phyloP scores from a whole-genome alignment of 1,140 invertebrate genomes.

The Dinoponera quadriceps region DNA sequence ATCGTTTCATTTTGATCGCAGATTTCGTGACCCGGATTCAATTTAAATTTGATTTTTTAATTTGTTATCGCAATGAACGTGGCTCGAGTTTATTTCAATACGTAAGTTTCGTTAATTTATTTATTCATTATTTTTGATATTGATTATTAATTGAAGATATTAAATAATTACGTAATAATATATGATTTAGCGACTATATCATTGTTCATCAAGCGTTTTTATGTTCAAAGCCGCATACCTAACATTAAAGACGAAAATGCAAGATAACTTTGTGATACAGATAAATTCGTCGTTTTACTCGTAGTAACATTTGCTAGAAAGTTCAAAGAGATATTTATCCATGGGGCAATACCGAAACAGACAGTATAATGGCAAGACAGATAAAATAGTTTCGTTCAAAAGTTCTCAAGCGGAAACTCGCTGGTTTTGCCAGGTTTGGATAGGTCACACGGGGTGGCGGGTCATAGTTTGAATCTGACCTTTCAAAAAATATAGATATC shows the following conservation, averaged over 20 bases:
- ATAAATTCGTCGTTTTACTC: constrained; percentile 32
- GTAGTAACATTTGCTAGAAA: not conserved
- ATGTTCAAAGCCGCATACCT: not conserved
- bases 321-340: constrained; percentile 23
- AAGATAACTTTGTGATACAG: not conserved
- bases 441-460: not conserved
- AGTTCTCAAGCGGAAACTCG: constrained; percentile 14
- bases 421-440: constrained; percentile 17
- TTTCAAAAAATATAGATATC: constrained; percentile 46
- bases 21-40: not conserved
- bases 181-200: not conserved
- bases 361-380: constrained; percentile 23
- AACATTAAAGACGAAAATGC: constrained; percentile 12
- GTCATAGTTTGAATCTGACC: constrained; percentile 29
- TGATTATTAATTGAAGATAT: not conserved
- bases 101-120: not conserved
- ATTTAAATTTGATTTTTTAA: constrained; percentile 2
- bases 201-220: not conserved
- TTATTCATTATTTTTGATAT: not conserved
- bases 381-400: constrained; percentile 39
- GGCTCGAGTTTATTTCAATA: not conserved
- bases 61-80: not conserved
- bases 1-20: not conserved
- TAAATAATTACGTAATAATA: not conserved
- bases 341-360: not conserved